Evolutionary conservation across 1,140 invertebrate species (phyloP).

Genomic region (Drosophila kikkawai): DNA sequence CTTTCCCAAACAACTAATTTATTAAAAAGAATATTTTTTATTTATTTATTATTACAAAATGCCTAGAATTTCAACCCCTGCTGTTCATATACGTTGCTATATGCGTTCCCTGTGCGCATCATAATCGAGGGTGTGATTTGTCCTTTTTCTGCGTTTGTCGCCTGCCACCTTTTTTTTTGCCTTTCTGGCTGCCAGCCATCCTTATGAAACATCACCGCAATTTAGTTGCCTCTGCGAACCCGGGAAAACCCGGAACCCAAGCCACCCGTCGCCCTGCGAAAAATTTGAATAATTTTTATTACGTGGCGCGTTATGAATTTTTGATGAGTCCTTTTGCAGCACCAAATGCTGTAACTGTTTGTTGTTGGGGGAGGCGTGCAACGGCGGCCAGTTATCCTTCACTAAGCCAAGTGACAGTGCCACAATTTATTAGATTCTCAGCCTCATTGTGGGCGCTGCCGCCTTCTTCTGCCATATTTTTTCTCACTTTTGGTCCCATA

Average conservation of each 20-base stretch:
- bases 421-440: conserved; percentile 84
- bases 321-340: conserved; percentile 70
- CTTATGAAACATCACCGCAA: conserved; percentile 81
- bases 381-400: conserved; percentile 78
- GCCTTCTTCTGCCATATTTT: conserved; percentile 33
- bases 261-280: conserved; percentile 53
- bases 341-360: conserved; percentile 41
- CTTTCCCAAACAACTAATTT: neutral
- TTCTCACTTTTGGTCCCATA: conserved; percentile 51
- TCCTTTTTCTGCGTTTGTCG: conserved; percentile 67
- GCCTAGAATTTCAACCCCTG: neutral
- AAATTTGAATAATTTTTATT: conserved; percentile 85
- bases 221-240: conserved; percentile 62
- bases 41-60: neutral
- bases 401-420: conserved; percentile 83
- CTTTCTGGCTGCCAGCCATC: conserved; percentile 40
- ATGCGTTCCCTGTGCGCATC: conserved; percentile 55
- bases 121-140: conserved; percentile 84
- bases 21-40: no score
- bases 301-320: conserved; percentile 84
- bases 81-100: conserved; percentile 10
- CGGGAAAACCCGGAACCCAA: conserved; percentile 14
- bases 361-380: conserved; percentile 32
- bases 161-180: conserved; percentile 29
- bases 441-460: conserved; percentile 60